These are phyloP conservation scores for Mesembrinibis cayennensis DNA, from an alignment of 2,113 vertebrate species.

Conservation along the genomic window DNA sequence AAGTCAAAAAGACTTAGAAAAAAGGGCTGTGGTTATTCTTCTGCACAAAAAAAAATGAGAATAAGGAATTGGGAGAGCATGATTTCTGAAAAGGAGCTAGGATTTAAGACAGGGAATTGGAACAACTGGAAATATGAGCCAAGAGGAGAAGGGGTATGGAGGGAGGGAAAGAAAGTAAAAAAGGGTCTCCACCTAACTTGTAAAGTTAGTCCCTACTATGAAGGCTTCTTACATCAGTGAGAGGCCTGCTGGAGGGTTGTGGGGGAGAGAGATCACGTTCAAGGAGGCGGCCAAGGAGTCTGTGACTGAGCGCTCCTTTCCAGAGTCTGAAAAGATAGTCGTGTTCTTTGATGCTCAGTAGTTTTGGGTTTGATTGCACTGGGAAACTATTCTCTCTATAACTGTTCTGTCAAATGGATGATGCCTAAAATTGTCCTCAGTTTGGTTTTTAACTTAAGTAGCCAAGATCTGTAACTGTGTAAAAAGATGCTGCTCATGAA, in stretches of 20 bases:
- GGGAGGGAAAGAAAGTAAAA: neutral
- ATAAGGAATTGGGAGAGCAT: neutral
- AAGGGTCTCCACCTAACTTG: neutral
- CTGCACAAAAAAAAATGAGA: neutral
- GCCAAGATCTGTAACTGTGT: neutral
- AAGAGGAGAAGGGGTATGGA: neutral
- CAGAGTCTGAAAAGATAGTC: neutral
- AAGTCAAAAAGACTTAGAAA: neutral
- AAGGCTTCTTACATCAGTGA: neutral
- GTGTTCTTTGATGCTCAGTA: neutral
- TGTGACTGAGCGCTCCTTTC: neutral
- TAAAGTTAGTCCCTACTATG: neutral
- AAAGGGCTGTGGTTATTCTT: neutral
- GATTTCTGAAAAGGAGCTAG: neutral
- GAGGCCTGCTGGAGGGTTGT: neutral
- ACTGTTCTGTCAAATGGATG: neutral
- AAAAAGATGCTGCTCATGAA: neutral
- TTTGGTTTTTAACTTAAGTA: neutral
- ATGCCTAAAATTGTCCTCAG: neutral
- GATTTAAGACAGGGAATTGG: neutral
- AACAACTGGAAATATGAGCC: neutral
- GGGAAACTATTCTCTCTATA: neutral
- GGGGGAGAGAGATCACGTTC: neutral
- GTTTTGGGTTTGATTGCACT: neutral
- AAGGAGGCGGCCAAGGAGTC: neutral